Conservation (phyloP, 2,113 vertebrate species). For the Tenrec ecaudatus region DNA sequence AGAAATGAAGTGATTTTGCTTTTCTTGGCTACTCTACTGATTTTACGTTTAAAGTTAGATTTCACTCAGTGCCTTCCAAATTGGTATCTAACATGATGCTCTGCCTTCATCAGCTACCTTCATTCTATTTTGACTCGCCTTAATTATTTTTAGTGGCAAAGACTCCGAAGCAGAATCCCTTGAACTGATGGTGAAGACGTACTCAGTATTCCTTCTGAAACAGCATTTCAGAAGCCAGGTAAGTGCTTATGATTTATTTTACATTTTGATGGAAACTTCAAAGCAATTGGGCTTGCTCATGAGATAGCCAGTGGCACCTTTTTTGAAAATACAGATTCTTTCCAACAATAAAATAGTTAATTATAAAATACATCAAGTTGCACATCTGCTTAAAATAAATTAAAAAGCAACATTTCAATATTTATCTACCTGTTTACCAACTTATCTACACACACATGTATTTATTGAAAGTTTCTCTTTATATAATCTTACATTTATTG, state of each 20-base stretch:
- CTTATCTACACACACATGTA: accelerated
- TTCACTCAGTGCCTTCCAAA: not conserved
- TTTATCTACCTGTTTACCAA: not conserved
- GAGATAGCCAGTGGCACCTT: not conserved
- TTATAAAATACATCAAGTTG: not conserved
- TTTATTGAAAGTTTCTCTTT: not conserved
- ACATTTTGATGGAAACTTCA: not conserved
- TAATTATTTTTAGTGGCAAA: too few species aligned
- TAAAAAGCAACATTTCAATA: not conserved
- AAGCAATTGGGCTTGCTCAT: not conserved
- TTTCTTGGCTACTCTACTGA: constrained; percentile 52
- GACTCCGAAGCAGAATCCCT: too few species aligned
- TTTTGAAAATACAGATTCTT: not conserved
- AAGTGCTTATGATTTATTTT: not conserved
- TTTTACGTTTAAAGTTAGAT: constrained; percentile 63
- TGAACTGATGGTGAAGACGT: too few species aligned
- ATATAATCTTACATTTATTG: not conserved
- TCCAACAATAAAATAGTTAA: not conserved
- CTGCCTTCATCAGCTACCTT: too few species aligned
- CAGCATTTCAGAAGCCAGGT: not conserved
- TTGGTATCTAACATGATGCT: too few species aligned
- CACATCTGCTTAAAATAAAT: not conserved
- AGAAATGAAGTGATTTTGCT: constrained; percentile 50
- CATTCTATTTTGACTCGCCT: too few species aligned
- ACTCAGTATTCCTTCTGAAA: too few species aligned